Evolutionary conservation across 1,140 invertebrate species (phyloP).

Genomic region (Papilio polytes): DNA sequence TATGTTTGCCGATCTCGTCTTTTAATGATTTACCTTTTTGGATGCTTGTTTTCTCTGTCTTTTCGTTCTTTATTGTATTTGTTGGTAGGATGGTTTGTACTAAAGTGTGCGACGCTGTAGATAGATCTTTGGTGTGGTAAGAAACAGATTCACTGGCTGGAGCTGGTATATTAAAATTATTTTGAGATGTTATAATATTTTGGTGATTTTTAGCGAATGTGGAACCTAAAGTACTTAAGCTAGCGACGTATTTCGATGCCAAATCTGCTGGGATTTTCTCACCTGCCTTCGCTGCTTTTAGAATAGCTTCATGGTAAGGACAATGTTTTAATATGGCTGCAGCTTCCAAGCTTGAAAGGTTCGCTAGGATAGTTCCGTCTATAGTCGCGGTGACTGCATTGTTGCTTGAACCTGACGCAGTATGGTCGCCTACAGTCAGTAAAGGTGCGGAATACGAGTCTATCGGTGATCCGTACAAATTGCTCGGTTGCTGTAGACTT

Average conservation of each 20-base stretch:
- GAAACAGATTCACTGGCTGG: constrained; percentile 63
- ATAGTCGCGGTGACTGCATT: constrained; percentile 73
- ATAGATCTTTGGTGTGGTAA: constrained; percentile 65
- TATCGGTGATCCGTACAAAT: constrained; percentile 76
- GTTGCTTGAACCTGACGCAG: constrained; percentile 73
- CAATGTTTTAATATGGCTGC: constrained; percentile 82
- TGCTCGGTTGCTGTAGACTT: constrained; percentile 58
- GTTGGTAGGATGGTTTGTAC: constrained; percentile 61
- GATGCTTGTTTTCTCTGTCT: constrained; percentile 54
- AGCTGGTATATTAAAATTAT: constrained; percentile 58
- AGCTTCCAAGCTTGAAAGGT: constrained; percentile 75
- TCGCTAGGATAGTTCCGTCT: constrained; percentile 75
- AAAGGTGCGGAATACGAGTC: constrained; percentile 83
- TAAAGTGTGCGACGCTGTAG: constrained; percentile 67
- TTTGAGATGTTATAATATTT: constrained; percentile 53
- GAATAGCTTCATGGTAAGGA: constrained; percentile 81
- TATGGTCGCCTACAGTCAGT: constrained; percentile 78
- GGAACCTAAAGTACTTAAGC: constrained; percentile 71
- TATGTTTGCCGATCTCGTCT: constrained; percentile 55
- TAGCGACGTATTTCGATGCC: constrained; percentile 75
- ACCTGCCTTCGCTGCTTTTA: constrained; percentile 75
- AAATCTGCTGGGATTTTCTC: constrained; percentile 76
- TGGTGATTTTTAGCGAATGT: constrained; percentile 65
- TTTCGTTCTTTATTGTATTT: constrained; percentile 61
- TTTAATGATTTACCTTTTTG: constrained; percentile 73